phyloP scores from a whole-genome alignment of 2,113 vertebrate species.

The Gobio gobio region DNA sequence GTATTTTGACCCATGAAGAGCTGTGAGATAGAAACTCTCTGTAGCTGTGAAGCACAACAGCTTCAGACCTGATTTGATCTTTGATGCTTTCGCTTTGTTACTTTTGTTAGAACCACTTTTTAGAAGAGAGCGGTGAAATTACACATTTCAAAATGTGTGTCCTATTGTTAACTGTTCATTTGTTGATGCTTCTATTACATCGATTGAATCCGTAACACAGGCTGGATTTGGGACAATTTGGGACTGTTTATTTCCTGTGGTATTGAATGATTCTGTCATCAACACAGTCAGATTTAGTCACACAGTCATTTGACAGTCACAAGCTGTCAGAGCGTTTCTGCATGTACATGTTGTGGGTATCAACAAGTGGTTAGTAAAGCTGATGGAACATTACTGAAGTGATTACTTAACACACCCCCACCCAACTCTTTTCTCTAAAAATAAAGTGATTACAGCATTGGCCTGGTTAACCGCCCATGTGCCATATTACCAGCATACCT shows the following conservation, averaged over 20 bases:
- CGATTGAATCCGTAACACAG: background rate
- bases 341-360: background rate
- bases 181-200: background rate
- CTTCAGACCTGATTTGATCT: background rate
- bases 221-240: background rate
- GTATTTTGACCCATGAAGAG: background rate
- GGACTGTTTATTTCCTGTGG: background rate
- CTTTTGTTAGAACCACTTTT: background rate
- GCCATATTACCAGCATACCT: background rate
- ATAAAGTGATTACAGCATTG: background rate
- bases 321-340: background rate
- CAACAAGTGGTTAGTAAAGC: background rate
- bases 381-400: background rate
- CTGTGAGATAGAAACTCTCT: background rate
- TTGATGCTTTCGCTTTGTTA: background rate
- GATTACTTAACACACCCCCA: background rate
- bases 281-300: background rate
- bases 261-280: background rate
- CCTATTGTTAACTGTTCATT: background rate
- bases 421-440: background rate
- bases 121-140: background rate
- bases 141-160: constrained; percentile 9
- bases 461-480: background rate
- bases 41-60: background rate
- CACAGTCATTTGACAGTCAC: background rate